Evolutionary conservation across 2,113 vertebrate species (phyloP), one percentile per base, ranked within the genome.

Genomic region (Arizona elegans): DNA sequence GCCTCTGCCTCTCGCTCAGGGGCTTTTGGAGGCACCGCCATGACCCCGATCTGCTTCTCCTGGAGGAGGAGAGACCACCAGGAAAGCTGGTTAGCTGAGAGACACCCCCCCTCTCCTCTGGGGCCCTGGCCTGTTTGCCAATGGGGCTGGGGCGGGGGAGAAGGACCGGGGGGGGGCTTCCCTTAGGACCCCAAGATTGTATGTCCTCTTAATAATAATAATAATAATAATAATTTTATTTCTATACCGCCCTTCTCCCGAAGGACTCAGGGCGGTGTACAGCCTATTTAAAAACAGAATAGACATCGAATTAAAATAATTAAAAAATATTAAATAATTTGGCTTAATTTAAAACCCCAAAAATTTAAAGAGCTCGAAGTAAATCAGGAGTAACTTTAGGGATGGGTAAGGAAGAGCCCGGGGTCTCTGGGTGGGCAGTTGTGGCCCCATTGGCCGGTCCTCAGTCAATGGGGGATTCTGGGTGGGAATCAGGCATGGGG

Each of bases 321-420:
- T n/a, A n/a, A n/a, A n/a, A n/a, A n/a, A n/a, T n/a, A n/a, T n/a
- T n/a, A n/a, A n/a, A n/a, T n/a, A n/a, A n/a, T n/a, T n/a, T n/a
- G n/a, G n/a, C n/a, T n/a, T n/a, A n/a, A n/a, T n/a, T n/a, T n/a
- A n/a, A n/a, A n/a, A n/a, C n/a, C n/a, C n/a, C n/a, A n/a, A n/a
- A n/a, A n/a, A n/a, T n/a, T n/a, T n/a, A n/a, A n/a, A 2, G 23
- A 24, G 23, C 29, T n/a, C 1, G 0, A 2, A 5, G 59, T n/a
- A 1, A 12, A n/a, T 29, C 62, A 12, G 26, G 62, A 62, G 24
- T 9, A 26, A 26, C 24, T 8, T 26, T 10, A 3, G 8, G 23
- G 24, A 26, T 62, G 23, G 59, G 11, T 1, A 9, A 62, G 59
- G 59, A 29, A 5, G 56, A 23, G 56, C 5, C 5, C 12, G 0